phyloP scores from a whole-genome alignment of 1,140 invertebrate species.

The Drosophila sp. region DNA sequence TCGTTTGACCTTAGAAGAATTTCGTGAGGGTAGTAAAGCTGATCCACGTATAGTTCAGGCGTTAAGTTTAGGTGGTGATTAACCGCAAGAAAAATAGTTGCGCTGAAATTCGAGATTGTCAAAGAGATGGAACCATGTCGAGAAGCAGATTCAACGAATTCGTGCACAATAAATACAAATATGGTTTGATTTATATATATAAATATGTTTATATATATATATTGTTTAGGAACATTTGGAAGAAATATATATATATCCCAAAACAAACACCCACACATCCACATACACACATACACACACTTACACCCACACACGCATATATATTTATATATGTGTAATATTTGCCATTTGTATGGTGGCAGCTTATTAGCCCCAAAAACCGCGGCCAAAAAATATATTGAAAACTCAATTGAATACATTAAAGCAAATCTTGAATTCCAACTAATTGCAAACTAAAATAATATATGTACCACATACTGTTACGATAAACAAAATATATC shows the following conservation, averaged over 20 bases:
- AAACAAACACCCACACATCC: no score
- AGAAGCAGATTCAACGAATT: conserved; percentile 62
- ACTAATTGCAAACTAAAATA: conserved; percentile 53
- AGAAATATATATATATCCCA: conserved; percentile 31
- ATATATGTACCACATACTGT: conserved; percentile 30
- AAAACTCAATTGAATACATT: conserved; percentile 20
- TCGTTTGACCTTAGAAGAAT: conserved; percentile 62
- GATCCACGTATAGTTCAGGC: conserved; percentile 99
- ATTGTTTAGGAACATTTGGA: conserved; percentile 34
- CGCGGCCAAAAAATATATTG: conserved; percentile 29
- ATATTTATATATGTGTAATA: conserved; percentile 30
- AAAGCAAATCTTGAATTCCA: conserved; percentile 52
- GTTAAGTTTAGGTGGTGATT: conserved; percentile 91
- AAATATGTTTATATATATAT: conserved; percentile 28
- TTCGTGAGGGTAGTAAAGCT: conserved; percentile 94
- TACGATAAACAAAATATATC: conserved; percentile 23
- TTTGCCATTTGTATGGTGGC: conserved; percentile 41
- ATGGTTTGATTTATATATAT: conserved; percentile 32
- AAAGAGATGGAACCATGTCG: conserved; percentile 35
- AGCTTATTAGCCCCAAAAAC: conserved; percentile 44
- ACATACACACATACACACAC: conserved; percentile 8
- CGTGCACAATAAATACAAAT: conserved; percentile 85
- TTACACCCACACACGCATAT: conserved; percentile 1
- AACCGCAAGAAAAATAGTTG: conserved; percentile 75
- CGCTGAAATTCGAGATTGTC: conserved; percentile 40